Evolutionary conservation across 2,888 invertebrate species (phyloP).

Genomic region (Idaea straminata): DNA sequence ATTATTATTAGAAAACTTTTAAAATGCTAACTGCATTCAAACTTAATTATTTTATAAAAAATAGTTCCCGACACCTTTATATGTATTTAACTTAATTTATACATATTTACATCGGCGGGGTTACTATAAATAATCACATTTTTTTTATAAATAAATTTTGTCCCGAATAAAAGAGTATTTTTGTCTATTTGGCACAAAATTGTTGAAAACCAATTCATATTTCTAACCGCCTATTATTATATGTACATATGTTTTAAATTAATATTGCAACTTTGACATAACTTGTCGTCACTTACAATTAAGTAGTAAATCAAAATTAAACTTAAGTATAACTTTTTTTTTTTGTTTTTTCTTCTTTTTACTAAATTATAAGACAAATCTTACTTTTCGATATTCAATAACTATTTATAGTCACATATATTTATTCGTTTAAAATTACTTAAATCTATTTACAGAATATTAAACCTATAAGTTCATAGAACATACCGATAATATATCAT

Average conservation of each 20-base stretch:
- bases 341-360: constrained; percentile 25
- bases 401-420: constrained; percentile 19
- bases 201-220: constrained; percentile 29
- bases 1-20: constrained; percentile 40
- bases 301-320: constrained; percentile 35
- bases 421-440: constrained; percentile 20
- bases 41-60: constrained; percentile 25
- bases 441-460: constrained; percentile 60
- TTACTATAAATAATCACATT: constrained; percentile 36
- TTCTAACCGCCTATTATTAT: constrained; percentile 22
- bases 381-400: constrained; percentile 22
- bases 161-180: constrained; percentile 65
- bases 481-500: constrained; percentile 98
- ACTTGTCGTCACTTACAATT: constrained; percentile 27
- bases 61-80: constrained; percentile 58
- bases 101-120: constrained; percentile 61
- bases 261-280: constrained; percentile 36
- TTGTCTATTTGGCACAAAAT: constrained; percentile 78
- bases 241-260: constrained; percentile 26
- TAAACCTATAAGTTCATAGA: constrained; percentile 90
- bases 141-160: constrained; percentile 61
- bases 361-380: constrained; percentile 29
- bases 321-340: constrained; percentile 28
- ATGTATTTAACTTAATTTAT: constrained; percentile 35
- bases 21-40: constrained; percentile 64